Evolutionary conservation across 2,113 vertebrate species (phyloP), one percentile per base, ranked within the genome.

Genomic region (Microtus montanus): DNA sequence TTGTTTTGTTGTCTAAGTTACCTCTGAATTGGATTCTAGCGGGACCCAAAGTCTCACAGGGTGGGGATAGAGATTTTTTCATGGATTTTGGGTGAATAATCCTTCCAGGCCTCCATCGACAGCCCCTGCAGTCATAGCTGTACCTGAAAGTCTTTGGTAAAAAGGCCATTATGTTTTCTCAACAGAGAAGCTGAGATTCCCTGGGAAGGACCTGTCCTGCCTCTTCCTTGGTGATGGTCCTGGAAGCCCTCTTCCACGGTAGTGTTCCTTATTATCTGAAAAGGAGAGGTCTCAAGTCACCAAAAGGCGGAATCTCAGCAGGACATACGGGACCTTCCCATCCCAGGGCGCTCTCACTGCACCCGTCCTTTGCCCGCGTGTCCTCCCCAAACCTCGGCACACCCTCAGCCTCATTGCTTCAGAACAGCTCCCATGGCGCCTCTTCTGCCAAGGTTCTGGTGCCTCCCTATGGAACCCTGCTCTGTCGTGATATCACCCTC

Each of bases 321-420:
- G 3, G 10, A 10, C 68, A 22, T 47, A 20, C 2, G 20, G 26
- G 4, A 19, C 35, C 52, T 49, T 63, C 54, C 47, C 15, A 41
- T 35, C 30, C 41, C 30, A 20, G 11, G 15, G 12, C 0, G 3
- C 30, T 73, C 5, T 54, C 47, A 6, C 35, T 4, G 30, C 24
- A 17, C 47, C 3, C 0, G 7, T 10, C 12, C 1, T 1, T 26
- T 4, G 3, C 30, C 24, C 9, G 10, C 10, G 11, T 0, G 0
- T 61, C 61, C 24, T 6, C 10, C 26, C 4, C 30, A 41, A 35
- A 47, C 9, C 66, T 63, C 70, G 20, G 11, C 0, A 6, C 19
- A 24, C 66, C 7, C 49, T 58, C 35, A 10, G n/a, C n/a, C 13
- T 38, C 33, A 5, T 14, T 82, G 47, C 44, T 73, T 47, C 49